phyloP scores from a whole-genome alignment of 2,113 vertebrate species.

The Perca schrenkii region DNA sequence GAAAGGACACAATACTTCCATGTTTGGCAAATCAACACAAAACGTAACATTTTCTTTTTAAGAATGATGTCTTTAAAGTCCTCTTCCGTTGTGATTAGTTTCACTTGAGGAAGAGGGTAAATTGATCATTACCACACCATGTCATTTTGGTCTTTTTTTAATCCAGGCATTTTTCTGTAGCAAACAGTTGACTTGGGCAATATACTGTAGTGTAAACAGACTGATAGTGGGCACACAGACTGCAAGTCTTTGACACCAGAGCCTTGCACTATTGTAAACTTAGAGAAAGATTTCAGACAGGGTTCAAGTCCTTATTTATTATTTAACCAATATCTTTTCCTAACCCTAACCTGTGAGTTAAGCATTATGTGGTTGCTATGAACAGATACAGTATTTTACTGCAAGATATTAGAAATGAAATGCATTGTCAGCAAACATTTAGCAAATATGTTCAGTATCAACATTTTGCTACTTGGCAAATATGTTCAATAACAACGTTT shows the following conservation, averaged over 20 bases:
- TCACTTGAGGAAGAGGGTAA: background rate
- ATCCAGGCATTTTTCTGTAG: background rate
- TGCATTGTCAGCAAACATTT: constrained; percentile 4
- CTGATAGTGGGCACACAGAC: background rate
- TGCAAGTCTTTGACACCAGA: background rate
- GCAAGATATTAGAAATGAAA: no score
- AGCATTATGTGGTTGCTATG: no score
- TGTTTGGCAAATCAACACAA: constrained; percentile 16
- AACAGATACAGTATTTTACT: no score
- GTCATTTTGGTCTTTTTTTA: background rate
- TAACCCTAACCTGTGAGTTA: no score
- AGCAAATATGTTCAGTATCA: background rate
- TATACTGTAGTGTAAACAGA: background rate
- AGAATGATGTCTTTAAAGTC: background rate
- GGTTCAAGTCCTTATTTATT: no score
- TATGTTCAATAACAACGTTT: background rate
- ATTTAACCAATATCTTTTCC: no score
- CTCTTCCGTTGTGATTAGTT: background rate
- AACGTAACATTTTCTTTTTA: background rate
- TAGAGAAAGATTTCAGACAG: no score
- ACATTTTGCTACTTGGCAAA: background rate
- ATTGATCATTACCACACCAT: constrained; percentile 6
- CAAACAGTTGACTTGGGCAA: background rate
- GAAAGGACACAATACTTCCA: constrained; percentile 9
- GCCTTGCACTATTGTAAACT: no score